These are phyloP conservation scores for Apamea epomidion DNA, from an alignment of 2,888 invertebrate species.

Conservation along the genomic window DNA sequence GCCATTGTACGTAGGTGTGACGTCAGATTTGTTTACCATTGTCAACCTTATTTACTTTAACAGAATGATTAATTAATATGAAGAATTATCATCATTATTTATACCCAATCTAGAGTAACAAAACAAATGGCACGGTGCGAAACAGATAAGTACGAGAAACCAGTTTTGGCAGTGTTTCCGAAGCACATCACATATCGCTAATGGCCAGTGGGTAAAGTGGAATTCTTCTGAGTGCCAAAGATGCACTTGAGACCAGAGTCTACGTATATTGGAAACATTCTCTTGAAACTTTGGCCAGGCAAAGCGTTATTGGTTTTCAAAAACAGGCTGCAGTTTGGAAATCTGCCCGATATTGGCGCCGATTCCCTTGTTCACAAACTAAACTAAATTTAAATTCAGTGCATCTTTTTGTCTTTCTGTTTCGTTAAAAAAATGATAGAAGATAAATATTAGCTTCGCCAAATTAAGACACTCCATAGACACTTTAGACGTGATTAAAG, in stretches of 20 bases:
- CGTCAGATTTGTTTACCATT: slow-evolving; percentile 32
- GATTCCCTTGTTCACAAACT: too few species aligned
- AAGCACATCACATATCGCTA: slow-evolving; percentile 8
- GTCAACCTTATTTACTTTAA: slow-evolving; percentile 25
- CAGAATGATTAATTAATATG: slow-evolving; percentile 26
- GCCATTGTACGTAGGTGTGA: slow-evolving; percentile 34
- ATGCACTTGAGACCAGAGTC: slow-evolving; percentile 29
- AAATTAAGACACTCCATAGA: too few species aligned
- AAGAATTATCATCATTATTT: slow-evolving; percentile 11
- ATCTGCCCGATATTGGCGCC: neutral
- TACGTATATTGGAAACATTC: slow-evolving; percentile 14
- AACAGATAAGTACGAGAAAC: slow-evolving; percentile 8
- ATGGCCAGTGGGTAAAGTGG: slow-evolving; percentile 11
- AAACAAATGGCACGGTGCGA: slow-evolving; percentile 5
- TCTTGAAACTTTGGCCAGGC: slow-evolving; percentile 2
- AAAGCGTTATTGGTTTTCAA: slow-evolving; percentile 22
- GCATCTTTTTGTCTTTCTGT: too few species aligned
- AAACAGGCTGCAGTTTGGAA: slow-evolving; percentile 10
- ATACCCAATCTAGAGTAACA: neutral
- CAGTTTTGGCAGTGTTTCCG: slow-evolving; percentile 21
- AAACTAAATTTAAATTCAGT: too few species aligned
- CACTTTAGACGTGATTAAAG: too few species aligned
- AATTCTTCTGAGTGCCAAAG: slow-evolving; percentile 36
- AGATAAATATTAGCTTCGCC: too few species aligned
- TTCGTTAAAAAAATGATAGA: too few species aligned